Base-by-base conservation (phyloP, 2,888 invertebrate species). In the Ditylenchus weischeri region DNA sequence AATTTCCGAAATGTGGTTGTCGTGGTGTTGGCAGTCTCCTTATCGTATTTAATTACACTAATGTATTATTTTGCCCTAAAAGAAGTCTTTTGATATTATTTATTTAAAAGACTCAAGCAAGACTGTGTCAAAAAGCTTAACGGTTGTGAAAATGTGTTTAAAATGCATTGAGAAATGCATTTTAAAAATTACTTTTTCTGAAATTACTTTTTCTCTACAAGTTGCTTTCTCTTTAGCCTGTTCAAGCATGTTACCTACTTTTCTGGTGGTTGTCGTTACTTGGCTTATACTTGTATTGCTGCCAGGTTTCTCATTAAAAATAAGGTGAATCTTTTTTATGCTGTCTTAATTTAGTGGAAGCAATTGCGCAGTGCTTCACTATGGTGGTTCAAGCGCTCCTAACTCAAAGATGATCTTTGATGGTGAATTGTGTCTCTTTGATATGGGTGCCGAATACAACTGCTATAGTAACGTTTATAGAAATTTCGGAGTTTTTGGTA, bases 401-500 rank as follows among this genome's bases (percentile, higher is more conserved):
- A 98, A 98, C 84, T 88, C 89, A 79, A 89, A 89, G 79, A 84
- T 88, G 10, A 87, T 98, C 18, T 84, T 87, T 47, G 88, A 90
- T 78, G 92, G 91, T 0, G 94, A 93, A 76, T 90, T 95, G 88
- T 69, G 69, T 57, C 47, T 65, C 10, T 93, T 94, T 84, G 96
- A 98, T 85, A 95, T 98, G 94, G 98, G 98, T 4, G 93, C 90
- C 36, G 93, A 94, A 84, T 96, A 96, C 84, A 92, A 90, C 78
- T 87, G 87, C 76, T 98, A 95, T 84, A 78, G 71, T 72, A 57
- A 43, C 35, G 13, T 19, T 69, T 69, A 19, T 29, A 10, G 54
- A 6, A 15, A 23, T 10, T 1, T 54, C 13, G 7, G 13, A 23
- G 23, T 10, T 13, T 4, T 50, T 2, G 5, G 3, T 19, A 5